Percentiles rank a stretch among this genome's conserved stretches.
Evolutionary conservation across 2,113 vertebrate species (phyloP).

Genomic region (Entomyzon cyanotis): DNA sequence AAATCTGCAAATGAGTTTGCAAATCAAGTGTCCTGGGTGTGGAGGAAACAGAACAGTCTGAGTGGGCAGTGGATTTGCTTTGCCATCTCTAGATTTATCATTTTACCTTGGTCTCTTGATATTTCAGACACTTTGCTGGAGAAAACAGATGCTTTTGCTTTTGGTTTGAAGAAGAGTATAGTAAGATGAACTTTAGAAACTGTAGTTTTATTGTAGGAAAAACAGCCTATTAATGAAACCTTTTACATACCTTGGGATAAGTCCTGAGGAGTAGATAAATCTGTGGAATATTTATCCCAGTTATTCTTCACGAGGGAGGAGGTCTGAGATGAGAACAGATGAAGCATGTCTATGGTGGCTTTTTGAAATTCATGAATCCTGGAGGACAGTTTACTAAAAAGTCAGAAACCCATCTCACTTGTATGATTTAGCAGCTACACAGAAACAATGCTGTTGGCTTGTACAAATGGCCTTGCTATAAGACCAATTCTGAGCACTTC

Average conservation of each 20-base stretch:
- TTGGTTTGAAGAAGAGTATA: not conserved
- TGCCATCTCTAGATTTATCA: not conserved
- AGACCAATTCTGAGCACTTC: not conserved
- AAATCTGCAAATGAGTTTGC: not conserved
- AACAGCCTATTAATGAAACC: not conserved
- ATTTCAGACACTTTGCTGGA: not conserved
- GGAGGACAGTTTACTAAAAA: not conserved
- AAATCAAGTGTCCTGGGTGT: not conserved
- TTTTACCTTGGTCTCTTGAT: not conserved
- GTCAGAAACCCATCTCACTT: not conserved
- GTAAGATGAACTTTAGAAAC: not conserved
- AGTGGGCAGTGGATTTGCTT: not conserved
- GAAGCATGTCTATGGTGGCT: not conserved
- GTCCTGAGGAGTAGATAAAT: not conserved
- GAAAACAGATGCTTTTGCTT: not conserved
- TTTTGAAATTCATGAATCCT: not conserved
- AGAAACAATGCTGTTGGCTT: not conserved
- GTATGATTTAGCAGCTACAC: not conserved
- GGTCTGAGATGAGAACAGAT: not conserved
- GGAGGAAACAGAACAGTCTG: not conserved
- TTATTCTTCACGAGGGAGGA: not conserved
- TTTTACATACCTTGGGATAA: not conserved
- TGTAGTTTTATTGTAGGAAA: not conserved
- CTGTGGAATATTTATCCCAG: not conserved
- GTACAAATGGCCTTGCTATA: not conserved